These are phyloP conservation scores for Sander lucioperca DNA, from an alignment of 2,113 vertebrate species.

Conservation along the genomic window DNA sequence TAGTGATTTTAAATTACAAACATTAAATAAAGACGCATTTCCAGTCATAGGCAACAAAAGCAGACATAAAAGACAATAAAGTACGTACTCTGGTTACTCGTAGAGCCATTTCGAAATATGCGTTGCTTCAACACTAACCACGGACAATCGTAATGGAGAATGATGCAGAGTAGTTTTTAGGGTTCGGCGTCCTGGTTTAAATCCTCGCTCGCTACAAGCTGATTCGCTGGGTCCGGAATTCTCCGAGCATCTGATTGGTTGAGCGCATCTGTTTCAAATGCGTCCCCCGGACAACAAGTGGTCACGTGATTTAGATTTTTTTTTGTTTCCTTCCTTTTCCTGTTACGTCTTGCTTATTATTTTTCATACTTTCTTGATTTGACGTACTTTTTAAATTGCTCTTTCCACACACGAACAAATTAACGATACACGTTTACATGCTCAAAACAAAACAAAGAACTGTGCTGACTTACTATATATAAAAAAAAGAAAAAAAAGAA, in stretches of 20 bases:
- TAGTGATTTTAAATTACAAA: not conserved
- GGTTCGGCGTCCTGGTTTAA: slow-evolving; percentile 78
- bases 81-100: slow-evolving; percentile 76
- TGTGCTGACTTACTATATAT: not conserved
- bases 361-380: not conserved
- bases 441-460: not conserved
- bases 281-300: slow-evolving; percentile 68
- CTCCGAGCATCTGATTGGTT: slow-evolving; percentile 77
- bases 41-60: fast-evolving
- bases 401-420: not conserved
- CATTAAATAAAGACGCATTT: fast-evolving
- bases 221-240: slow-evolving; percentile 74
- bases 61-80: fast-evolving
- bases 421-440: too few relatives aligned
- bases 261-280: slow-evolving; percentile 66
- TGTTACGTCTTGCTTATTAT: not conserved
- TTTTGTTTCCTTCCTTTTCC: slow-evolving; percentile 57
- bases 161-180: fast-evolving
- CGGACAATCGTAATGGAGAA: not conserved
- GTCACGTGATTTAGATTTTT: slow-evolving; percentile 48
- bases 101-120: slow-evolving; percentile 77
- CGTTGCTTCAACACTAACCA: not conserved
- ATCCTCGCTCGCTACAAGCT: slow-evolving; percentile 69
- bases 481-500: not conserved
- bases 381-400: not conserved